A percentile compares a stretch with the other conserved stretches of the same genome.
Evolutionary conservation across 2,113 vertebrate genomes (phyloP).

Genomic region (Eurystomus gularis): DNA sequence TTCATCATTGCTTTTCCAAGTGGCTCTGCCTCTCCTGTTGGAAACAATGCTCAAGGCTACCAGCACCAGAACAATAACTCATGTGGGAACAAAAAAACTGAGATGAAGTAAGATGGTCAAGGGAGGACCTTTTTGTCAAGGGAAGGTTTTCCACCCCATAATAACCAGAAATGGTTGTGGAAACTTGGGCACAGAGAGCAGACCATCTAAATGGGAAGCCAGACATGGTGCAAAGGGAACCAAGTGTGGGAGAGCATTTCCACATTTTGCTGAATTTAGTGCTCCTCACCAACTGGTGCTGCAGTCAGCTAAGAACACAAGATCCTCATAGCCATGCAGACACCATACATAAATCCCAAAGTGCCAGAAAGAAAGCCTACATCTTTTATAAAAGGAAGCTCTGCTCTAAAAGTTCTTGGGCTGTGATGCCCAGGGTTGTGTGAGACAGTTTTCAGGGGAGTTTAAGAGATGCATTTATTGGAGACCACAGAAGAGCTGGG

Average conservation of each 20-base stretch:
- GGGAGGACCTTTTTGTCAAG: not conserved
- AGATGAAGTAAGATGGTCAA: not conserved
- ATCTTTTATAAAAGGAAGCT: not conserved
- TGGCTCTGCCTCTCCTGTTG: slow-evolving; percentile 1
- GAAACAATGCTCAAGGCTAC: slow-evolving; percentile 41
- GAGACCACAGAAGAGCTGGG: not conserved
- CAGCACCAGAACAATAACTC: slow-evolving; percentile 34
- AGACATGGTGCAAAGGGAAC: not conserved
- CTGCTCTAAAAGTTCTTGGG: not conserved
- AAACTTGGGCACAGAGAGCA: not conserved
- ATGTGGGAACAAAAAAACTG: not conserved
- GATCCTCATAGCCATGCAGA: not conserved
- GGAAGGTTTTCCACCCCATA: not conserved
- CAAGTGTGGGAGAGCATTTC: not conserved
- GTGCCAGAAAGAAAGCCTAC: not conserved
- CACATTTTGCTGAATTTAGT: not conserved
- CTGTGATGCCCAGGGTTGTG: not conserved
- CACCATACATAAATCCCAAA: not conserved
- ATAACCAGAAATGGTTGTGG: not conserved
- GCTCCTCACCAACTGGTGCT: not conserved
- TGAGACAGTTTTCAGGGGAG: not conserved
- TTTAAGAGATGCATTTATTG: not conserved
- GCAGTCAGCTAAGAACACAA: not conserved
- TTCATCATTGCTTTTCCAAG: slow-evolving; percentile 30
- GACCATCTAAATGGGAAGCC: not conserved